These are phyloP conservation scores for Helicoverpa assulta DNA, from an alignment of 2,888 invertebrate species.

Conservation along the genomic window DNA sequence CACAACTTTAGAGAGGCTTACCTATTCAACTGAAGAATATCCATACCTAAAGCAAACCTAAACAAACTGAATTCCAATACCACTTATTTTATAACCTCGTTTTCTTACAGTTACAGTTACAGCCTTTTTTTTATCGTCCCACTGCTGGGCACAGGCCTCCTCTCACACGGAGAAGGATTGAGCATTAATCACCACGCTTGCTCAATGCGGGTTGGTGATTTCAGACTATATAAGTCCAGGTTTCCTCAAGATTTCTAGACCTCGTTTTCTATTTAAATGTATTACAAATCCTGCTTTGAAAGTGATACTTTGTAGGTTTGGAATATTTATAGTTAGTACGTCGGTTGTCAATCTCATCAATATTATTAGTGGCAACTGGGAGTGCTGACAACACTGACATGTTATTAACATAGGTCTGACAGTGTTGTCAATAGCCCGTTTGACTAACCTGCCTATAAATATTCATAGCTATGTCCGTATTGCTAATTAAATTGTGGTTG, in stretches of 20 bases:
- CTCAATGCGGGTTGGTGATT: no score
- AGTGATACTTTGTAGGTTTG: slow-evolving; percentile 51
- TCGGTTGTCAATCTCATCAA: slow-evolving; percentile 64
- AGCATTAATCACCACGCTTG: no score
- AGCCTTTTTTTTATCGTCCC: no score
- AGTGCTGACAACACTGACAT: slow-evolving; percentile 60
- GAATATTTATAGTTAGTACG: slow-evolving; percentile 54
- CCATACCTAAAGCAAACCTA: slow-evolving; percentile 12
- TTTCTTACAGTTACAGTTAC: no score
- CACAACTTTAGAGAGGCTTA: not conserved
- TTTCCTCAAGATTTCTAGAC: no score
- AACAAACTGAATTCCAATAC: slow-evolving; percentile 9
- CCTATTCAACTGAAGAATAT: not conserved
- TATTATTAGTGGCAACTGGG: slow-evolving; percentile 58
- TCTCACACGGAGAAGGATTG: no score
- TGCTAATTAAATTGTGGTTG: slow-evolving; percentile 46
- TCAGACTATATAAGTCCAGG: no score
- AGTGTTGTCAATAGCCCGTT: slow-evolving; percentile 62
- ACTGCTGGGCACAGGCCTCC: no score
- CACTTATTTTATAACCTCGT: slow-evolving; percentile 43
- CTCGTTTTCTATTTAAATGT: slow-evolving; percentile 54
- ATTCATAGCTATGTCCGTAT: slow-evolving; percentile 51
- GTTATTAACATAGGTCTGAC: slow-evolving; percentile 63
- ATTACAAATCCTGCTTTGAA: slow-evolving; percentile 58
- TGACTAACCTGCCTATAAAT: slow-evolving; percentile 50